phyloP scores from a whole-genome alignment of 1,140 invertebrate genomes.

The Eumeta japonica region DNA sequence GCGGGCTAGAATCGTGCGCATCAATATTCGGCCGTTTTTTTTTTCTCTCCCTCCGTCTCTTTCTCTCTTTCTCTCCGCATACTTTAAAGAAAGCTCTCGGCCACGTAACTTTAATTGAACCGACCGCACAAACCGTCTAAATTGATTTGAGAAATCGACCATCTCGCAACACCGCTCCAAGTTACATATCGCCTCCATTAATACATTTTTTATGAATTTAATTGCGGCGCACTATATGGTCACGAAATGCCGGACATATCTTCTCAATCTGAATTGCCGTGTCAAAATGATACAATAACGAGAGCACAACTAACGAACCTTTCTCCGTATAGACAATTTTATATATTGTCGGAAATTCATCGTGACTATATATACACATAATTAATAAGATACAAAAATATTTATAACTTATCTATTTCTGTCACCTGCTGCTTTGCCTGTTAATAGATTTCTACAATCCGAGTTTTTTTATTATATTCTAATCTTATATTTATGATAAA shows the following conservation, averaged over 20 bases:
- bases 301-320: too few species aligned
- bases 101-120: conserved; percentile 44
- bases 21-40: conserved; percentile 36
- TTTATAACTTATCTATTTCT: too few species aligned
- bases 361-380: too few species aligned
- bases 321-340: too few species aligned
- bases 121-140: conserved; percentile 31
- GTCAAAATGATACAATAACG: conserved; percentile 23
- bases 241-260: conserved; percentile 22
- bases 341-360: too few species aligned
- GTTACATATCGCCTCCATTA: conserved; percentile 39
- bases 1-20: conserved; percentile 39
- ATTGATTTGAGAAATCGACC: conserved; percentile 46
- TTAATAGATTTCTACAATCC: too few species aligned
- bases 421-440: too few species aligned
- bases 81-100: conserved; percentile 35
- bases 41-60: conserved; percentile 11
- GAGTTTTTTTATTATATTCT: too few species aligned
- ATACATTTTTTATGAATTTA: conserved; percentile 32
- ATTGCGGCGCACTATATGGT: conserved; percentile 23
- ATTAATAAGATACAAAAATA: too few species aligned
- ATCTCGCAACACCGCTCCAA: conserved; percentile 33
- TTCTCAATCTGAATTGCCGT: conserved; percentile 23
- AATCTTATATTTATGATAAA: too few species aligned
- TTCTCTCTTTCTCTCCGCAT: too few species aligned